Evolutionary conservation across 2,797 vertebrate genomes (phyloP).

Genomic region (Pseudomugil tenellus): DNA sequence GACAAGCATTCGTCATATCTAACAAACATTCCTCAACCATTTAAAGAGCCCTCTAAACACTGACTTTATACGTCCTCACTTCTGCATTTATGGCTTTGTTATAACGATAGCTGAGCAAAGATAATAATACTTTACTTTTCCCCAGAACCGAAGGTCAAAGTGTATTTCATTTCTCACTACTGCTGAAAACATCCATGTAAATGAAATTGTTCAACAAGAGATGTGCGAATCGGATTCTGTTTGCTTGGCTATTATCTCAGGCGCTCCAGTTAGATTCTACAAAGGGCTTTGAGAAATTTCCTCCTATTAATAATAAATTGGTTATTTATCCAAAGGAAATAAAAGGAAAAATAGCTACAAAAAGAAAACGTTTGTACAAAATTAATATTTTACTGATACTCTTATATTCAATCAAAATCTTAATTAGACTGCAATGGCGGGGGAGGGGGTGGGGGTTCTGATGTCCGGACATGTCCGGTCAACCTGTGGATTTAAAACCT

Average conservation of each 20-base stretch:
- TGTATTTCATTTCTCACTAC: not conserved
- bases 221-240: slow-evolving; percentile 4
- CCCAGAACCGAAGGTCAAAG: slow-evolving; percentile 2
- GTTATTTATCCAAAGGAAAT: not conserved
- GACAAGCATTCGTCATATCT: slow-evolving; percentile 26
- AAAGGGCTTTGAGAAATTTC: not conserved
- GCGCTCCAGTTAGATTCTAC: not conserved
- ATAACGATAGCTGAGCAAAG: not conserved
- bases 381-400: not conserved
- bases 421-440: not conserved
- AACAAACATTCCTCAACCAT: slow-evolving; percentile 27
- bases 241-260: slow-evolving; percentile 4
- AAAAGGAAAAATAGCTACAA: too few species aligned
- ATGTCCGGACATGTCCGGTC: slow-evolving; percentile 50
- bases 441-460: not conserved
- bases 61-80: slow-evolving; percentile 45
- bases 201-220: slow-evolving; percentile 18
- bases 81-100: not conserved
- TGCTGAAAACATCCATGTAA: not conserved
- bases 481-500: not conserved
- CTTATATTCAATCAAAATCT: not conserved
- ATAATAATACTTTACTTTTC: not conserved
- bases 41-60: slow-evolving; percentile 27
- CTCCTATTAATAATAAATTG: too few species aligned
- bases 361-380: not conserved